Base-by-base conservation (phyloP, 2,888 invertebrate genomes). In the Oscheius myriophilus region DNA sequence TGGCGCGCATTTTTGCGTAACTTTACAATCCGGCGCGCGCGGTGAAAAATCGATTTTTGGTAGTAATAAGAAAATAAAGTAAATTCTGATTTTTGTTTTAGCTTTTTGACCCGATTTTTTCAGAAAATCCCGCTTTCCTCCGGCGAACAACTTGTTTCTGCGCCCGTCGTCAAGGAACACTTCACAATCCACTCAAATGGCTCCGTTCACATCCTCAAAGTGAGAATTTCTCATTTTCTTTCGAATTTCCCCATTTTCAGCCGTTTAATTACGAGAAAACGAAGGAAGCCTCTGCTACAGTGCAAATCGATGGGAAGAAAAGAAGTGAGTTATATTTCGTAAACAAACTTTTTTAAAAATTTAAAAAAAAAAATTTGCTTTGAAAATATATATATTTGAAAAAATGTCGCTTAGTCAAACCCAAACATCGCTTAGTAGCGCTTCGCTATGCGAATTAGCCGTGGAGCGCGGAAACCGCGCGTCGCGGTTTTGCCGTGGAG, bases 151-250 rank as follows among this genome's bases (percentile, higher is more conserved):
- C 45, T 68, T 21, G 62, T 54, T 11, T 45, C 39, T 16, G 68
- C 68, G 11, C 68, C 68, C 4, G 46, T 68, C 18, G 49, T 46
- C 39, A 54, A 51, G 42, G 68, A 68, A 45, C 41, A 45, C 39
- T 62, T 68, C 42, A 62, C 63, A 25, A 63, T 68, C 46, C 46
- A 63, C 33, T 25, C 16, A 33, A 55, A 68, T 21, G 68, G 68
- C n/a, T 55, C 62, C 25, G 21, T 68, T 26, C 57, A 68, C 18
- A 65, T 55, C 33, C 43, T 46, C 25, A 65, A 65, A 46, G 63
- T 63, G 33, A 12, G 18, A 18, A n/a, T 33, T 33, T 33, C 33
- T 9, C 33, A 33, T 33, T 33, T n/a, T n/a, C 21, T 54, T 3
- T 25, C 21, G 12, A 25, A 55, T 14, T 18, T 25, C 21, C 9